phyloP scores from a whole-genome alignment of 1,140 invertebrate genomes.

The Drosophila burlai region DNA sequence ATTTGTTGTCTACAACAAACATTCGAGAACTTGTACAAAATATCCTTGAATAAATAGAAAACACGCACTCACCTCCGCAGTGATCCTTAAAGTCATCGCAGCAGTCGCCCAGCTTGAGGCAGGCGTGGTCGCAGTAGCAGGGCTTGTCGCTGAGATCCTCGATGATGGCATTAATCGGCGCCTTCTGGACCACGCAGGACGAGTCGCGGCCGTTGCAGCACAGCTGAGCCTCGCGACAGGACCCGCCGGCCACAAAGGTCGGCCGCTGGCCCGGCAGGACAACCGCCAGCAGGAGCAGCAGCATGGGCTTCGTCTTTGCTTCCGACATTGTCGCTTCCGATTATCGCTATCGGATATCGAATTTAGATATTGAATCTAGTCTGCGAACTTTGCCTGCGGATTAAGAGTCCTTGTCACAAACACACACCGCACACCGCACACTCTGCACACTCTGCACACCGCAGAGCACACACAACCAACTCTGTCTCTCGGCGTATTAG shows the following conservation, averaged over 20 bases:
- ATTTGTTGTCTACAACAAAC: neutral
- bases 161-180: slow-evolving; percentile 92
- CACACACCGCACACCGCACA: slow-evolving; percentile 5
- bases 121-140: slow-evolving; percentile 95
- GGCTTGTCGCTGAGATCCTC: slow-evolving; percentile 93
- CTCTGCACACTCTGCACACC: neutral
- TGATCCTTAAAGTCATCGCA: slow-evolving; percentile 94
- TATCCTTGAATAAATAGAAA: neutral
- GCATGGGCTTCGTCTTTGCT: slow-evolving; percentile 5
- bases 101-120: slow-evolving; percentile 94
- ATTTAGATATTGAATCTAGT: slow-evolving; percentile 3
- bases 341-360: slow-evolving; percentile 11
- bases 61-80: slow-evolving; percentile 90
- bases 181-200: slow-evolving; percentile 94
- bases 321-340: slow-evolving; percentile 14
- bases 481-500: slow-evolving; percentile 18
- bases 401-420: slow-evolving; percentile 26
- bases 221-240: slow-evolving; percentile 90
- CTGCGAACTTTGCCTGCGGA: slow-evolving; percentile 15
- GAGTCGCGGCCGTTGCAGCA: slow-evolving; percentile 93
- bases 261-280: slow-evolving; percentile 13
- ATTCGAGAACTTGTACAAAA: neutral
- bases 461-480: slow-evolving; percentile 8
- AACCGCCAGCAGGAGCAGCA: slow-evolving; percentile 32
- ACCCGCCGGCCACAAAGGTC: slow-evolving; percentile 85